Evolutionary conservation across 1,140 invertebrate species (phyloP), one percentile per base, ranked within the genome.

Genomic region (Cydia amplana): DNA sequence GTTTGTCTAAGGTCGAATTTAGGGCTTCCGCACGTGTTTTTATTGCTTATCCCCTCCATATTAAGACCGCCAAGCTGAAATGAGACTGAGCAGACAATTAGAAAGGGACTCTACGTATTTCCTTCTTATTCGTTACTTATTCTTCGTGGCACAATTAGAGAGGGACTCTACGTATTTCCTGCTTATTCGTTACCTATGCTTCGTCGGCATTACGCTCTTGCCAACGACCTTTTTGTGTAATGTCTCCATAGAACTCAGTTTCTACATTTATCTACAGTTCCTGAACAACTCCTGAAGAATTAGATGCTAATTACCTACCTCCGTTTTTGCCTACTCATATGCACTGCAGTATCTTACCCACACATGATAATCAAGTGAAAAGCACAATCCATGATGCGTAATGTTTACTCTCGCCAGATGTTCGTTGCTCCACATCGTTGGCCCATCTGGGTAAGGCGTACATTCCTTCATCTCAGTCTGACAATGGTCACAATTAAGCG

Each of bases 401-500:
- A 60, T 60, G 55, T 23, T 60, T 23, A 23, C 55, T 60, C 55
- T 60, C 9, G 55, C 55, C 55, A 60, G 55, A 60, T 60, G 55
- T 55, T 55, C 51, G 7, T 60, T 60, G 55, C 55, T 60, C 55
- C 55, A 60, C 55, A 60, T 60, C 55, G 49, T 18, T 60, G 55
- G 20, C 55, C 55, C 20, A 60, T 60, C 55, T 60, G 20, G 20
- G 55, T 60, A 60, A 51, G 16, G 49, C 55, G 18, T 2, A 60
- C 55, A 60, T 46, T 46, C 43, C 43, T 60, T n/a, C 55, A 60
- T 60, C 55, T 23, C 20, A 60, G n/a, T 60, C 20, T 7, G 18
- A 60, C 55, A 60, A 60, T 60, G n/a, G 55, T 23, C 55, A 60
- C 55, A 60, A 60, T 60, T 20, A 60, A 60, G 51, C 51, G n/a